Evolutionary conservation across 2,888 invertebrate species (phyloP).

Genomic region (Lobophora halterata): DNA sequence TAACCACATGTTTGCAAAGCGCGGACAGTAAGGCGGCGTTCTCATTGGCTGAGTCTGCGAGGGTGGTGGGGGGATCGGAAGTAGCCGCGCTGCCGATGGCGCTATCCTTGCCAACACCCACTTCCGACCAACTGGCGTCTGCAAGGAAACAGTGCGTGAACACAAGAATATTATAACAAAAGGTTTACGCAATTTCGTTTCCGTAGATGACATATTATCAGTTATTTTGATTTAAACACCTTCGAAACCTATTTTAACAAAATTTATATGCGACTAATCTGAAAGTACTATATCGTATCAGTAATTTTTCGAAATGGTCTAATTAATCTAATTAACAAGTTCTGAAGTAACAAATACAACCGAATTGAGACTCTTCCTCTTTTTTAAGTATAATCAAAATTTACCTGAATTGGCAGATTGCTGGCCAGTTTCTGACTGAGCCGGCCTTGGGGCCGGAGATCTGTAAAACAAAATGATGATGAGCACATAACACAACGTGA

Average conservation of each 20-base stretch:
- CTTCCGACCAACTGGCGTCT: conserved; percentile 71
- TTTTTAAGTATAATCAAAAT: too few relatives aligned
- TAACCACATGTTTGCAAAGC: conserved; percentile 69
- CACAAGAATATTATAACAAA: too few relatives aligned
- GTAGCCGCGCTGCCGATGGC: conserved; percentile 35
- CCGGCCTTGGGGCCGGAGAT: conserved; percentile 60
- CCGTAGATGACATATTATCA: too few relatives aligned
- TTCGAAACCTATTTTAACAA: too few relatives aligned
- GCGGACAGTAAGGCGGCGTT: conserved; percentile 63
- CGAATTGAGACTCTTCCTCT: too few relatives aligned
- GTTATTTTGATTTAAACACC: too few relatives aligned
- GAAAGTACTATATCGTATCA: too few relatives aligned
- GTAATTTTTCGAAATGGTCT: too few relatives aligned
- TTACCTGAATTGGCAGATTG: conserved; percentile 65
- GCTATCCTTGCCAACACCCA: conserved; percentile 61
- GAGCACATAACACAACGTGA: background rate
- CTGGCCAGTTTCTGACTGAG: conserved; percentile 58
- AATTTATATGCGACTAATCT: too few relatives aligned
- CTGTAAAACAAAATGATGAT: conserved; percentile 33
- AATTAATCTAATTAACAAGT: too few relatives aligned
- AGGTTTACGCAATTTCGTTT: too few relatives aligned
- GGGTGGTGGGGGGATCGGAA: conserved; percentile 35
- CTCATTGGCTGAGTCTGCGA: conserved; percentile 55
- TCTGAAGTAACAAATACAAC: too few relatives aligned
- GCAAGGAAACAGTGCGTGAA: conserved; percentile 37